phyloP scores from a whole-genome alignment of 92 coral and sea anemone species.

The Epizoanthus scotinus region DNA sequence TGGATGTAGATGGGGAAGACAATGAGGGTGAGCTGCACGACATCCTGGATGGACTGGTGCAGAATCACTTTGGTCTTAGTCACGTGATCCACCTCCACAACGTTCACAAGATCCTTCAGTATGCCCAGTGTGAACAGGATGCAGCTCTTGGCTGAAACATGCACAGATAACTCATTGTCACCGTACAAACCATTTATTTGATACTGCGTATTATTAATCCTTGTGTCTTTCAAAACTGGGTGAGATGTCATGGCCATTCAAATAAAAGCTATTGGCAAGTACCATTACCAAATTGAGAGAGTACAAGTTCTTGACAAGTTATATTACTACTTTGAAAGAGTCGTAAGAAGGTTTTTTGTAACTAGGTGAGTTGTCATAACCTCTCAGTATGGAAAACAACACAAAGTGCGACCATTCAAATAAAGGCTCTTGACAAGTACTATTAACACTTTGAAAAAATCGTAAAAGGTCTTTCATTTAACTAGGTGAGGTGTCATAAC shows the following conservation, averaged over 20 bases:
- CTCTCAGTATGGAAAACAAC: background rate
- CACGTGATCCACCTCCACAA: constrained; percentile 89
- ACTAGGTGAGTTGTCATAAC: background rate
- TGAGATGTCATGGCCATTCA: background rate
- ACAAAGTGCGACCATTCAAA: no score
- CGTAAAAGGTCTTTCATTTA: no score
- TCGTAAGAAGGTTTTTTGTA: no score
- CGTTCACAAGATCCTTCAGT: constrained; percentile 77
- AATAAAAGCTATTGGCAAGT: no score
- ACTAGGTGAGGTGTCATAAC: no score
- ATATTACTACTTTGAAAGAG: no score
- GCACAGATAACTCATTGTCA: background rate
- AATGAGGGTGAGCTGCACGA: constrained; percentile 81
- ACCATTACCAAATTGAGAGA: no score
- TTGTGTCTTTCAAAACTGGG: background rate
- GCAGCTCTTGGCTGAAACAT: constrained; percentile 63
- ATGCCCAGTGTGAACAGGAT: constrained; percentile 80
- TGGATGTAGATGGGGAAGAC: constrained; percentile 87
- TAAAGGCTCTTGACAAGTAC: no score
- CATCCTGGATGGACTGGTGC: constrained; percentile 90
- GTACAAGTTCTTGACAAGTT: no score
- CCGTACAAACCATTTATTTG: no score
- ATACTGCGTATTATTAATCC: no score
- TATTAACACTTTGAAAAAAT: no score
- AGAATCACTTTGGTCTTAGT: constrained; percentile 93